Conservation (phyloP, 2,797 vertebrate genomes). For the Austrolebias charrua region DNA sequence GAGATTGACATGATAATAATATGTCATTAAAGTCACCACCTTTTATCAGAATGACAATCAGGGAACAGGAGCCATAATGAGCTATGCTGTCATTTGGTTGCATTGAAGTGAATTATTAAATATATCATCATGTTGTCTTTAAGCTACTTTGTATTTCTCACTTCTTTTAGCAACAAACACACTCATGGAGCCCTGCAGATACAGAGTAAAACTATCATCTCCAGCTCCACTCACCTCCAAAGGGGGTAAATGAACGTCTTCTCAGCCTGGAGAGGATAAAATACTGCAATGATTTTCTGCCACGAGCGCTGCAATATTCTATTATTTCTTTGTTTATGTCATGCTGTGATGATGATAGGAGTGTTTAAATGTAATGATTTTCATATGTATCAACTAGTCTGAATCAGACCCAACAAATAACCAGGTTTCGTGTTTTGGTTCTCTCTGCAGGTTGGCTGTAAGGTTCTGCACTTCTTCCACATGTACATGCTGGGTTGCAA, state of each 20-base stretch:
- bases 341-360: conserved; percentile 25
- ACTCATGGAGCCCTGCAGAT: conserved; percentile 10
- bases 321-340: conserved; percentile 11
- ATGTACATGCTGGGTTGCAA: conserved; percentile 98
- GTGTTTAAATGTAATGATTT: conserved; percentile 8
- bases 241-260: conserved; percentile 41
- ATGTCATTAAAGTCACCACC: conserved; percentile 32
- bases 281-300: conserved; percentile 30
- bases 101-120: not conserved
- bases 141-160: not conserved
- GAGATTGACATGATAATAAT: conserved; percentile 22
- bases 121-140: not conserved
- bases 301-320: conserved; percentile 8
- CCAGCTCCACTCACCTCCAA: conserved; percentile 17
- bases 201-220: conserved; percentile 21
- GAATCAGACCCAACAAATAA: not conserved
- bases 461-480: conserved; percentile 93
- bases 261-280: conserved; percentile 17
- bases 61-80: conserved; percentile 18
- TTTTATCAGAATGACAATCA: conserved; percentile 17
- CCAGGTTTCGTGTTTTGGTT: not conserved
- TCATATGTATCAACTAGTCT: not conserved
- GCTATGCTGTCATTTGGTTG: not conserved
- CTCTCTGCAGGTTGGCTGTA: conserved; percentile 87
- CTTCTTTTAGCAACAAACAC: conserved; percentile 1